Evolutionary conservation across 2,888 invertebrate species (phyloP).

Genomic region (Eretmocerus hayati): DNA sequence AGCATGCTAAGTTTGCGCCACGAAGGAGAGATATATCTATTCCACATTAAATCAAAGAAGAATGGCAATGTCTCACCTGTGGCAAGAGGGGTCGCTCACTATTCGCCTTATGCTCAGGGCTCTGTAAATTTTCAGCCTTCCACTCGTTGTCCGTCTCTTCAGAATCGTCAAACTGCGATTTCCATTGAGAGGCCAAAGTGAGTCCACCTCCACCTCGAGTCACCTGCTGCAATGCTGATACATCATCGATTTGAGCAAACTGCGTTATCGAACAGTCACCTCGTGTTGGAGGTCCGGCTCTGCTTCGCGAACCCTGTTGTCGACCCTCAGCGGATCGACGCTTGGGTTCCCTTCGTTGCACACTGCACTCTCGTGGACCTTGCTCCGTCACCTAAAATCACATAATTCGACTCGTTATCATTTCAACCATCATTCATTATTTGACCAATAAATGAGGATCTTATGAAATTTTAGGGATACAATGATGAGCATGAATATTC

Average conservation of each 20-base stretch:
- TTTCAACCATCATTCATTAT: too few species aligned
- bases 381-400: constrained; percentile 42
- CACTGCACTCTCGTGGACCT: too few species aligned
- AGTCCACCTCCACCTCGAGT: constrained; percentile 78
- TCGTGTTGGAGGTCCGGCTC: constrained; percentile 51
- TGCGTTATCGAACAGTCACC: constrained; percentile 80
- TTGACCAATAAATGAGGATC: too few species aligned
- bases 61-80: neutral
- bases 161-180: constrained; percentile 92
- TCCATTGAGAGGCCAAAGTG: constrained; percentile 90
- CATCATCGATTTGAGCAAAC: constrained; percentile 87
- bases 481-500: too few species aligned
- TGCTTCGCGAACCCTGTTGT: constrained; percentile 31
- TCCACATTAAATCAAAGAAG: too few species aligned
- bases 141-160: constrained; percentile 93
- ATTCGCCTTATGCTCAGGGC: constrained; percentile 47
- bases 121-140: constrained; percentile 65
- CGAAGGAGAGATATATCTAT: too few species aligned
- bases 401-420: too few species aligned
- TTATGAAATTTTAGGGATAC: too few species aligned
- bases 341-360: constrained; percentile 40
- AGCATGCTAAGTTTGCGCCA: too few species aligned
- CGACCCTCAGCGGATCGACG: constrained; percentile 36
- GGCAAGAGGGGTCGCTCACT: constrained; percentile 10
- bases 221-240: constrained; percentile 81